phyloP scores from a whole-genome alignment of 53 echinoderm and acorn worm species.

The Glandiceps talaboti region DNA sequence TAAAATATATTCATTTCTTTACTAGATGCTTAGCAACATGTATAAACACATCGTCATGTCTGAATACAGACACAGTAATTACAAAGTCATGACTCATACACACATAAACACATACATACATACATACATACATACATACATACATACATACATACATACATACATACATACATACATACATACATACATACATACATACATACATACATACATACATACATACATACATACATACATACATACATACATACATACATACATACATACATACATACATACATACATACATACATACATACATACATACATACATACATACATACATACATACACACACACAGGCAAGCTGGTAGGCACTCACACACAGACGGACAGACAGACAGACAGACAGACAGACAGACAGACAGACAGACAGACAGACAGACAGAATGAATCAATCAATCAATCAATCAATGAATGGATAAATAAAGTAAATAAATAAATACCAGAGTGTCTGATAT shows the following conservation, averaged over 20 bases:
- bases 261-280: neutral
- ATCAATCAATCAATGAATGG: no score
- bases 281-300: neutral
- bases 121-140: neutral
- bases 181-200: neutral
- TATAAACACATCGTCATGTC: no score
- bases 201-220: neutral
- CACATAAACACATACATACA: neutral
- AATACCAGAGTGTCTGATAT: no score
- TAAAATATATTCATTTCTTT: no score
- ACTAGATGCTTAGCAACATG: no score
- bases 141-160: neutral
- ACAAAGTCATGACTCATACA: neutral
- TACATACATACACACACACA: neutral
- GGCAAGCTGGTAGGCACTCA: no score
- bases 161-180: neutral
- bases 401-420: no score
- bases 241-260: neutral
- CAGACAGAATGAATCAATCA: no score
- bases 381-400: no score
- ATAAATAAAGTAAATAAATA: no score
- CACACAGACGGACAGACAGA: no score
- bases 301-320: neutral
- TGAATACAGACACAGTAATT: no score
- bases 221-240: neutral